Base-by-base conservation (phyloP, 2,113 vertebrate species). In the Perca flavescens region DNA sequence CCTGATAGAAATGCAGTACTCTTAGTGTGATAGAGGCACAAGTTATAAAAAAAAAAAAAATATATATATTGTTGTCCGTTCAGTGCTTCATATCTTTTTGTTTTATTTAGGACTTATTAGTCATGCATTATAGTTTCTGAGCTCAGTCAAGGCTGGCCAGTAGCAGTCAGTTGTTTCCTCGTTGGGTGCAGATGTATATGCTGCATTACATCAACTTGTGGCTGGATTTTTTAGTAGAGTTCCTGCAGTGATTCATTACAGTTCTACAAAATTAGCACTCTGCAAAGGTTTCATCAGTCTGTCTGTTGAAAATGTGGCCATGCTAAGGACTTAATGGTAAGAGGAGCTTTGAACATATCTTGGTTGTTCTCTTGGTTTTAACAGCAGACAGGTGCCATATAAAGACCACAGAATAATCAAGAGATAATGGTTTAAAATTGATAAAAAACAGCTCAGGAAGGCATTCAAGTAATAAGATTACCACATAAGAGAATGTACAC, bases 381-480 rank as follows among this genome's bases (percentile, higher is more conserved):
- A 62, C 9, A 4, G n/a, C 46, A 70, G 15, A 62, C 8, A 61
- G 31, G 31, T 19, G 16, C 16, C 28, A 19, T 9, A 34, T 34
- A 9, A 34, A 69, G 17, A 53, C 1, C 1, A 28, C 22, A 49
- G 64, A 49, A 66, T 16, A 43, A 43, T 43, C 12, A 40, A 40
- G 34, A 43, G 19, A 69, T 13, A 52, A 31, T 28, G 52, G 31
- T 70, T 69, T n/a, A 15, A 22, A 54, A 70, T 10, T 16, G 4
- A 40, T 67, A 31, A 67, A 69, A 46, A 74, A 57, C 0, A 19
- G 63, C 79, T 73, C 52, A 69, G 46, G 58, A 65, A 50, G 40
- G 54, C n/a, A 52, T 77, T 53, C 74, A 28, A 76, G 60, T 79
- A 62, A 67, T 67, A 56, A 72, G 58, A 70, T 70, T 80, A 84